These are phyloP conservation scores for Saguinus midas DNA, from an alignment of 2,113 vertebrate genomes.

Conservation along the genomic window DNA sequence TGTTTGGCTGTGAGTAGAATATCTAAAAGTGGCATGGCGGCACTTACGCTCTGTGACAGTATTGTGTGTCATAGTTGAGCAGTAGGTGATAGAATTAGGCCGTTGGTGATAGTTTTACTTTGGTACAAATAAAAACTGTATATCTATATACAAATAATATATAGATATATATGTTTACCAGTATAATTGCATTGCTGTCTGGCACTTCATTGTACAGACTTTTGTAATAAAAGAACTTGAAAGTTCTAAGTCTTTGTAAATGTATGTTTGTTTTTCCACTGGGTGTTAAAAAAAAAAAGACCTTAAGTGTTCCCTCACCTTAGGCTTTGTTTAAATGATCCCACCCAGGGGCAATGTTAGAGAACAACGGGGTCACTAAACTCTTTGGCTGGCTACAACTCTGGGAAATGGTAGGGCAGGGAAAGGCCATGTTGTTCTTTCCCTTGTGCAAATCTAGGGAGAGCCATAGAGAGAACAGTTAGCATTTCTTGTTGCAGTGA, in stretches of 20 bases:
- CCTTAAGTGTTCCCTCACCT: neutral
- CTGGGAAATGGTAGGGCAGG: neutral
- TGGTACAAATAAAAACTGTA: slow-evolving; percentile 84
- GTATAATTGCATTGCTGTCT: slow-evolving; percentile 85
- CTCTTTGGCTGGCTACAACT: neutral
- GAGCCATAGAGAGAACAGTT: neutral
- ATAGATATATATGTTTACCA: slow-evolving; percentile 84
- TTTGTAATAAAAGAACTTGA: slow-evolving; percentile 89
- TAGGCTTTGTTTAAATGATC: slow-evolving; percentile 28
- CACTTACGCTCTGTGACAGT: slow-evolving; percentile 82
- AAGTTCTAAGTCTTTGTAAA: slow-evolving; percentile 79
- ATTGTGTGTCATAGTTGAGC: slow-evolving; percentile 92
- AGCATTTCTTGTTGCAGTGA: slow-evolving; percentile 34
- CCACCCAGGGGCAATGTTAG: neutral
- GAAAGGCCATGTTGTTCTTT: neutral
- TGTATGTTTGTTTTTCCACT: slow-evolving; percentile 63
- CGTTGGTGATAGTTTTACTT: slow-evolving; percentile 85
- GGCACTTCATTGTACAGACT: slow-evolving; percentile 87
- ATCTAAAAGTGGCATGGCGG: slow-evolving; percentile 91
- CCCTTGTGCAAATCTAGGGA: neutral
- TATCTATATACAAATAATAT: slow-evolving; percentile 81
- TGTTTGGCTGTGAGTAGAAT: slow-evolving; percentile 88
- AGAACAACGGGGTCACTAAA: neutral
- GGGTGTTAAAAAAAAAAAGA: slow-evolving; percentile 42
- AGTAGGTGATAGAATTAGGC: slow-evolving; percentile 89